Evolutionary conservation across 2,113 vertebrate species (phyloP).

Genomic region (Hyperoodon ampullatus): DNA sequence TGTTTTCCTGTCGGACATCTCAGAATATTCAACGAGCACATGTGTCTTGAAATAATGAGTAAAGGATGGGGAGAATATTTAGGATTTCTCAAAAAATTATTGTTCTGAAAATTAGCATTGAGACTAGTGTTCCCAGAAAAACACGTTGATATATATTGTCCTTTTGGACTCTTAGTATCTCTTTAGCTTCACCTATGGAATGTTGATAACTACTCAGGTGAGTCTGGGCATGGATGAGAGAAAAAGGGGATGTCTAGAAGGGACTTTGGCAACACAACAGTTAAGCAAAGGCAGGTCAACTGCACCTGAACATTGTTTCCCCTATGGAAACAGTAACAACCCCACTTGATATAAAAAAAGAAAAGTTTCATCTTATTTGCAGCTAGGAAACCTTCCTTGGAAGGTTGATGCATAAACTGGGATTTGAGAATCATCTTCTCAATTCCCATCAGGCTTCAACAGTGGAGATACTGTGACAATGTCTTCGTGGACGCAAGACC

Average conservation of each 20-base stretch:
- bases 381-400: background rate
- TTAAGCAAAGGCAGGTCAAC: background rate
- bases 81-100: background rate
- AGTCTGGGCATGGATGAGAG: background rate
- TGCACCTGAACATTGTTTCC: background rate
- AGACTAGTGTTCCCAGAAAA: background rate
- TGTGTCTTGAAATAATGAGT: background rate
- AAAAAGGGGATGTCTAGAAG: background rate
- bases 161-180: background rate
- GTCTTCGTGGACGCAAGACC: background rate
- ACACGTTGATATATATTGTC: background rate
- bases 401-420: background rate
- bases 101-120: background rate
- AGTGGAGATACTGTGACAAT: background rate
- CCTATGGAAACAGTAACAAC: background rate
- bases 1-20: background rate
- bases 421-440: background rate
- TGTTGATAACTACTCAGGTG: background rate
- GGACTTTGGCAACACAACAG: background rate
- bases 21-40: background rate
- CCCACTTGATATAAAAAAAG: background rate
- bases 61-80: background rate
- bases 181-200: background rate
- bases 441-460: background rate
- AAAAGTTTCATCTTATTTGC: background rate